A percentile compares a stretch with the other conserved stretches of the same genome.
Conservation (phyloP, 1,140 invertebrate species). For the Drosophila trapezifrons region DNA sequence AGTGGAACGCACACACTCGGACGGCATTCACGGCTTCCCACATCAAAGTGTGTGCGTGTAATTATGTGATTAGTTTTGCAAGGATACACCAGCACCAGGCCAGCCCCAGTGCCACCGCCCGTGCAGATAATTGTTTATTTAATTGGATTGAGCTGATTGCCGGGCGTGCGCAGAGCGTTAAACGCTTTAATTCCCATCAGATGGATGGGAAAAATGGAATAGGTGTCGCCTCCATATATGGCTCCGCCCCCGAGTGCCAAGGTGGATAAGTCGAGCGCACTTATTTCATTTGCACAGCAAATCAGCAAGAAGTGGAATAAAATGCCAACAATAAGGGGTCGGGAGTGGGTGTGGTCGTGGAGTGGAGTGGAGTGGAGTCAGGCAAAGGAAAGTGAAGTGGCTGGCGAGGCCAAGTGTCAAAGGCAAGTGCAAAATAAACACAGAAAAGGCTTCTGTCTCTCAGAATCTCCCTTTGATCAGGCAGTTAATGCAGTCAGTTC, state of each 20-base stretch:
- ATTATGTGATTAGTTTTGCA: conserved; percentile 64
- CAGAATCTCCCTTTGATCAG: conserved; percentile 58
- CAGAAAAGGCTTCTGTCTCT: conserved; percentile 61
- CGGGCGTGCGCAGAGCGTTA: conserved; percentile 32
- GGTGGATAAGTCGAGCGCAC: conserved; percentile 43
- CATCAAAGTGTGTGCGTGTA: conserved; percentile 62
- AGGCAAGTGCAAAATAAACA: conserved; percentile 58
- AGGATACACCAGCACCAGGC: conserved; percentile 26
- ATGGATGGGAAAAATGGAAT: conserved; percentile 25
- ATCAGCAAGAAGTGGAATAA: conserved; percentile 43
- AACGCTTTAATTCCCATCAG: conserved; percentile 29
- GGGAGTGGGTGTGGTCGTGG: not conserved
- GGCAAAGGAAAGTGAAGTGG: conserved; percentile 10
- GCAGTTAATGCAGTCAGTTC: conserved; percentile 60
- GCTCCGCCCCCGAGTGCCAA: conserved; percentile 6
- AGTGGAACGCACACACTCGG: conserved; percentile 14
- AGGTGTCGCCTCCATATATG: not conserved
- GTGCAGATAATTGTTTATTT: conserved; percentile 61
- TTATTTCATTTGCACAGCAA: conserved; percentile 69
- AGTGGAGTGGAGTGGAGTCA: not conserved
- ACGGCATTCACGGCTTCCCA: conserved; percentile 26
- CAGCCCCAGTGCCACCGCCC: not conserved
- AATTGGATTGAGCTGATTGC: conserved; percentile 51
- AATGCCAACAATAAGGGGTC: conserved; percentile 42
- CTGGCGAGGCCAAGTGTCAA: conserved; percentile 42